These are phyloP conservation scores for Cyclargus thomasi DNA, from an alignment of 1,140 invertebrate genomes.

Conservation along the genomic window DNA sequence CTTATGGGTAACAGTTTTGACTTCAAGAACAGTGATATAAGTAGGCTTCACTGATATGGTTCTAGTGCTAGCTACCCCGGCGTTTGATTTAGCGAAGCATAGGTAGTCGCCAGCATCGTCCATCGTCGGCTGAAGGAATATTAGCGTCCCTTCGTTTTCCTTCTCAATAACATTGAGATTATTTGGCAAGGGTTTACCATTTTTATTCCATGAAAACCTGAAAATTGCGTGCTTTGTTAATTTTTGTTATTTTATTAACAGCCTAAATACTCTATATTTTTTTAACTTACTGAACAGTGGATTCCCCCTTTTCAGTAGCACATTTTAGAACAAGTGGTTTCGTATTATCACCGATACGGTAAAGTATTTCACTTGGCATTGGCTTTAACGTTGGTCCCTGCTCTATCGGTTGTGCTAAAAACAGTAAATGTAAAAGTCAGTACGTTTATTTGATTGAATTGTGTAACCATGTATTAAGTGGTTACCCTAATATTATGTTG, in stretches of 20 bases:
- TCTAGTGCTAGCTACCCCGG: slow-evolving; percentile 40
- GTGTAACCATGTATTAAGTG: too few species aligned
- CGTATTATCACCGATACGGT: neutral
- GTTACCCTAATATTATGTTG: too few species aligned
- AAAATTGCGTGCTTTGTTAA: neutral
- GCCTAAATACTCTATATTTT: neutral
- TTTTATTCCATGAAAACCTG: slow-evolving; percentile 16
- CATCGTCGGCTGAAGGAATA: slow-evolving; percentile 35
- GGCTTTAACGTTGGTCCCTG: slow-evolving; percentile 10
- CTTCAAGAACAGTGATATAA: slow-evolving; percentile 34
- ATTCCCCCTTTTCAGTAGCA: neutral
- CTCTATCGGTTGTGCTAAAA: slow-evolving; percentile 15
- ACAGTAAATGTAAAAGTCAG: neutral
- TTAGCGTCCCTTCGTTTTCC: slow-evolving; percentile 37
- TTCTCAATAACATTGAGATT: slow-evolving; percentile 27
- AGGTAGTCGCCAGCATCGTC: slow-evolving; percentile 41
- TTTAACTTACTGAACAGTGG: slow-evolving; percentile 7
- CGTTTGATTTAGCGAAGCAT: slow-evolving; percentile 37
- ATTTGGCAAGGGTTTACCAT: slow-evolving; percentile 15
- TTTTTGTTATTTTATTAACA: too few species aligned
- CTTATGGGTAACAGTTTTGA: slow-evolving; percentile 30
- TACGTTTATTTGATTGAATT: too few species aligned
- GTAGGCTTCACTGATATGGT: slow-evolving; percentile 32
- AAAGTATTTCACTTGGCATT: slow-evolving; percentile 12
- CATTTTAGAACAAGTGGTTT: slow-evolving; percentile 17